phyloP scores from a whole-genome alignment of 2,113 vertebrate genomes.

The Coptodon bakossiorum region DNA sequence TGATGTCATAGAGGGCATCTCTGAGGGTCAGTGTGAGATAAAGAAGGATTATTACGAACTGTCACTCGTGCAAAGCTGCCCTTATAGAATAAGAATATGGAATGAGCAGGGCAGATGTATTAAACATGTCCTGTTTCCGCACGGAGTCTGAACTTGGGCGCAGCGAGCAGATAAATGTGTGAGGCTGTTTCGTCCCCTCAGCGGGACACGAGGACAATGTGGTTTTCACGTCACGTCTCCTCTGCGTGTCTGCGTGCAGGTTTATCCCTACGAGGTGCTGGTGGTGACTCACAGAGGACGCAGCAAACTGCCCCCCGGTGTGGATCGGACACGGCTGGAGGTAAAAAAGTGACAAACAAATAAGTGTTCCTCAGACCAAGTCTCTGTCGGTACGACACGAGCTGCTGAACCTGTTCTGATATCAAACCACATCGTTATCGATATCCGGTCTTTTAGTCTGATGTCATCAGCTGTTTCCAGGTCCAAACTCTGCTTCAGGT shows the following conservation, averaged over 20 bases:
- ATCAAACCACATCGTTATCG: background rate
- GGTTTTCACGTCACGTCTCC: background rate
- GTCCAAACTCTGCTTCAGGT: background rate
- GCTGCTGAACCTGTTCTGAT: background rate
- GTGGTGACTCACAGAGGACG: conserved; percentile 81
- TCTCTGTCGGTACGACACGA: background rate
- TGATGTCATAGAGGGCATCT: background rate
- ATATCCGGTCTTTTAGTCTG: background rate
- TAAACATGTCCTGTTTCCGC: background rate
- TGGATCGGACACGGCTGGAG: conserved; percentile 82
- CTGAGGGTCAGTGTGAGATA: background rate
- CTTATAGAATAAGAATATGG: accelerated
- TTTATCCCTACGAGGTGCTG: conserved; percentile 81
- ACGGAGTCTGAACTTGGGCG: background rate
- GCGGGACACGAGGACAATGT: background rate
- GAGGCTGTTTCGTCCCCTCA: background rate
- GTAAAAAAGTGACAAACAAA: conserved; percentile 18
- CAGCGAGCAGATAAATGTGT: background rate
- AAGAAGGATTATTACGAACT: background rate
- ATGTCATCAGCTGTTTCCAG: background rate
- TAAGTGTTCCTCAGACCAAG: background rate
- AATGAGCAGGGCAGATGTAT: background rate
- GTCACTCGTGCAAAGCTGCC: background rate
- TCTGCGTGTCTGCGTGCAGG: conserved; percentile 18
- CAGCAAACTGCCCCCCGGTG: conserved; percentile 80